phyloP scores from a whole-genome alignment of 2,797 vertebrate genomes.

The Pelochelys cantorii region DNA sequence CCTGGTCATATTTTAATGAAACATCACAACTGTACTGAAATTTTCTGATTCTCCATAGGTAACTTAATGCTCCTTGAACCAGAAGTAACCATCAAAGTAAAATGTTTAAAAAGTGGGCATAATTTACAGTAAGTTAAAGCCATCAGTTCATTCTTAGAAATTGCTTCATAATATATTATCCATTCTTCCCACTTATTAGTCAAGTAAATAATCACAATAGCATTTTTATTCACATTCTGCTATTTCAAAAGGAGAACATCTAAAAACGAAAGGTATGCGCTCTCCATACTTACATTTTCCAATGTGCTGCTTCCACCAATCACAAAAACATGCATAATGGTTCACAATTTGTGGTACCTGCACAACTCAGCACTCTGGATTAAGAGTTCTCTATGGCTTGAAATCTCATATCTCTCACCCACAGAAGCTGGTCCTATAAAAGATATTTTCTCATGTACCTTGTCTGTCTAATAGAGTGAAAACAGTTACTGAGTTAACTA shows the following conservation, averaged over 20 bases:
- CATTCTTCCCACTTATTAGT: neutral
- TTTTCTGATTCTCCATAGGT: neutral
- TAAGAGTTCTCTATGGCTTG: too few relatives aligned
- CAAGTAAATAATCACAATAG: neutral
- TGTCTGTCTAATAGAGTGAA: too few relatives aligned
- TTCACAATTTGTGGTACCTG: neutral
- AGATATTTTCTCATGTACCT: too few relatives aligned
- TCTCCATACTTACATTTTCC: neutral
- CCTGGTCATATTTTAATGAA: too few relatives aligned
- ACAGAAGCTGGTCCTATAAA: too few relatives aligned
- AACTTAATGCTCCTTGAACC: neutral
- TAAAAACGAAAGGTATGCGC: neutral
- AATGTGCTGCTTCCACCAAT: neutral
- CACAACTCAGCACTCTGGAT: neutral
- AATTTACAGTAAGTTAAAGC: neutral
- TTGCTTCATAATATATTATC: neutral
- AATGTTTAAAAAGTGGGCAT: neutral
- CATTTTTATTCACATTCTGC: neutral
- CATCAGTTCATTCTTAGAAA: neutral
- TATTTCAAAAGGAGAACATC: neutral
- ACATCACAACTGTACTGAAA: neutral
- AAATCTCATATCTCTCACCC: too few relatives aligned
- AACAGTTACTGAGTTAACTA: too few relatives aligned
- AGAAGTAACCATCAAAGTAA: neutral
- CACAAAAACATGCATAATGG: neutral